These are phyloP conservation scores for Orestias chungarensis DNA, from an alignment of 2,797 vertebrate species.

Conservation along the genomic window DNA sequence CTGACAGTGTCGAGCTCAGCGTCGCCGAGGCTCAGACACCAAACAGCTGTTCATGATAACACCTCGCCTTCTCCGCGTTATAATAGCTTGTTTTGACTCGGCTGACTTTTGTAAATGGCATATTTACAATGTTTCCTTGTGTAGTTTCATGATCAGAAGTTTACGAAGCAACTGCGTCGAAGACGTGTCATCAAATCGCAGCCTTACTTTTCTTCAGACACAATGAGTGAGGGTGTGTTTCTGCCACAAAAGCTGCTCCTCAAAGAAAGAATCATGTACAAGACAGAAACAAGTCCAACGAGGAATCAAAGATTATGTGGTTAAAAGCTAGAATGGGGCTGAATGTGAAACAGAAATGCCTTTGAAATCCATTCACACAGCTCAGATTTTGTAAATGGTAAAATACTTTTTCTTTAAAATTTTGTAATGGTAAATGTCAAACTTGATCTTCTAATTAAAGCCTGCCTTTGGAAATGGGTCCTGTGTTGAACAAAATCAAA, in stretches of 20 bases:
- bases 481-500: not conserved
- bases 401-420: not conserved
- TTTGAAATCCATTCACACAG: constrained; percentile 2
- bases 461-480: constrained; percentile 1
- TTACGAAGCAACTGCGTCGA: constrained; percentile 26
- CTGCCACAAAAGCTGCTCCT: constrained; percentile 29
- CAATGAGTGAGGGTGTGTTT: constrained; percentile 11
- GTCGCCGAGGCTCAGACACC: constrained; percentile 45
- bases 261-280: constrained; percentile 25
- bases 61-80: constrained; percentile 39
- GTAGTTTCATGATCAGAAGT: constrained; percentile 50
- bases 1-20: constrained; percentile 53
- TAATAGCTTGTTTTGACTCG: constrained; percentile 25
- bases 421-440: constrained; percentile 6
- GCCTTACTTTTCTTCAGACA: constrained; percentile 41
- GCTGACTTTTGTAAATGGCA: constrained; percentile 33
- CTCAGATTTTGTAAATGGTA: not conserved
- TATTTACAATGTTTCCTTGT: constrained; percentile 27
- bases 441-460: not conserved
- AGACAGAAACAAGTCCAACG: constrained; percentile 11
- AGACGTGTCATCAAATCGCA: constrained; percentile 32
- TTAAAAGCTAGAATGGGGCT: constrained; percentile 24
- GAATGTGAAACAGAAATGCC: constrained; percentile 8
- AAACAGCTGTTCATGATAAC: constrained; percentile 56
- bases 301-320: constrained; percentile 23